Base-by-base conservation (phyloP, 1,140 invertebrate species). In the Nebria ingens region DNA sequence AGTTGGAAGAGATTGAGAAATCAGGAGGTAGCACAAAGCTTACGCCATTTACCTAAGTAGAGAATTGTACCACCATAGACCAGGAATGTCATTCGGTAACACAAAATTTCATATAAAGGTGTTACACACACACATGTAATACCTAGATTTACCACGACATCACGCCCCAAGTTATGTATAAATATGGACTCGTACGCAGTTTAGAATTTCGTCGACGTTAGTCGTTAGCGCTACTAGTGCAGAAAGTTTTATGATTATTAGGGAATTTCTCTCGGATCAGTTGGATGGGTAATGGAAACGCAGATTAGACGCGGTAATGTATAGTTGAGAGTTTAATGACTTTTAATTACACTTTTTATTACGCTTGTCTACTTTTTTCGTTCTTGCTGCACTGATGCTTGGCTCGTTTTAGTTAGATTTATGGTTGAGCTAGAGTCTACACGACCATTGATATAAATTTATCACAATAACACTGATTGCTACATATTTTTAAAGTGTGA, bases 271-370 rank as follows among this genome's bases (percentile, higher is more conserved):
- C n/a, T n/a, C 40, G 40, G 3, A 17, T 45, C 40, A 17, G 6
- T 45, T 17, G 40, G 40, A 11, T 45, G 6, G n/a, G 40, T 45
- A 45, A 45, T 45, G 40, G 9, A 17, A 45, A 17, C 17, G 17
- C 40, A 45, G 40, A 45, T 45, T 45, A 45, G 15, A 17, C 9
- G 9, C 40, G 17, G 40, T 45, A 17, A 45, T 45, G 40, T 45
- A 45, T 9, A 11, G 15, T 45, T 17, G 6, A 17, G 15, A 45
- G 6, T 45, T 11, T 45, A 45, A 45, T 45, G 40, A 17, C 40
- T 45, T 45, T 45, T 45, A 45, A 45, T 45, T 45, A 11, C 40
- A 45, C 6, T 11, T 45, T 45, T 45, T 45, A 45, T 45, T 45
- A 17, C 15, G 15, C 3, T n/a, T n/a, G n/a, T n/a, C n/a, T n/a